Conservation (phyloP, 1,140 invertebrate species). For the Macrocentrus cingulum region DNA sequence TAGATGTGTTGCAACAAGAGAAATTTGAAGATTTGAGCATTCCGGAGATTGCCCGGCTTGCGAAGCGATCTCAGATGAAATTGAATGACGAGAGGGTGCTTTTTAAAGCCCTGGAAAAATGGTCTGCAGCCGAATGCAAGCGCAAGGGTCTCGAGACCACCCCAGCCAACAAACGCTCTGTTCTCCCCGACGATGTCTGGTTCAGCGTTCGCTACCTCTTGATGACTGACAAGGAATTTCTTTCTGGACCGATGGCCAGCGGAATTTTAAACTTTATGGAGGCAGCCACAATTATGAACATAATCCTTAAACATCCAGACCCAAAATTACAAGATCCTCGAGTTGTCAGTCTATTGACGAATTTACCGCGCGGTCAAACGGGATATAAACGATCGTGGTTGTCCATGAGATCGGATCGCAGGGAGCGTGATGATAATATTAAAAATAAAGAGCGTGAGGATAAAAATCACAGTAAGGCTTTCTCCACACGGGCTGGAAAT, state of each 20-base stretch:
- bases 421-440: conserved; percentile 50
- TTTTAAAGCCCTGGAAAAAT: conserved; percentile 65
- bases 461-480: conserved; percentile 48
- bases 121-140: conserved; percentile 70
- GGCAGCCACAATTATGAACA: conserved; percentile 41
- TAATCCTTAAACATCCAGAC: conserved; percentile 44
- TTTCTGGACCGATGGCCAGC: conserved; percentile 53
- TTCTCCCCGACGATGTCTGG: conserved; percentile 64
- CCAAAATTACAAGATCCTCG: too few relatives aligned
- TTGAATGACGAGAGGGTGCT: conserved; percentile 62
- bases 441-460: conserved; percentile 47
- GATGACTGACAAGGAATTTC: conserved; percentile 66
- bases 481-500: conserved; percentile 50
- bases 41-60: conserved; percentile 63
- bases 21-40: conserved; percentile 67
- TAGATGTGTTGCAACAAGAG: conserved; percentile 65
- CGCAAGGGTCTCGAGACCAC: conserved; percentile 65
- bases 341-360: too few relatives aligned
- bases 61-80: conserved; percentile 66
- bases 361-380: too few relatives aligned
- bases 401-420: conserved; percentile 37
- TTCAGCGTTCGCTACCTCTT: conserved; percentile 68
- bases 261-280: conserved; percentile 48
- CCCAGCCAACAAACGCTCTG: conserved; percentile 62
- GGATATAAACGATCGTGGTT: too few relatives aligned